Evolutionary conservation across 2,113 vertebrate species (phyloP).

Genomic region (Aplodontia rufa): DNA sequence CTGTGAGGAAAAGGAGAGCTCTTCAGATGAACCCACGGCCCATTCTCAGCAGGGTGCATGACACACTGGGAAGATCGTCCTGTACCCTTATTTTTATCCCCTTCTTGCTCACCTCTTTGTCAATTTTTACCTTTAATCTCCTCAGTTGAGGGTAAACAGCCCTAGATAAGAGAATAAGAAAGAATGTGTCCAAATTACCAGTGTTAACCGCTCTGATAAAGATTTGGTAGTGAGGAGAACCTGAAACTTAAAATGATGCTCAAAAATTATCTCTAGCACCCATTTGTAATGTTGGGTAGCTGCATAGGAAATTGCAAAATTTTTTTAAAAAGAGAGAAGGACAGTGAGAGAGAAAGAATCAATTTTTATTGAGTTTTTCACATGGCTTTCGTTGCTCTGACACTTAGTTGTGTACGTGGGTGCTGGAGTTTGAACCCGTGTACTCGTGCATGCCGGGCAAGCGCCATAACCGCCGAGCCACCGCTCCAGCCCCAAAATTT

Average conservation of each 20-base stretch:
- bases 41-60: not conserved
- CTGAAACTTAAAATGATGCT: not conserved
- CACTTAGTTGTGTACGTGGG: no score
- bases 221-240: not conserved
- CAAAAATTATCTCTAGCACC: not conserved
- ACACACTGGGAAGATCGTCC: not conserved
- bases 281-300: not conserved
- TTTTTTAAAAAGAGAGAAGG: no score
- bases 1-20: not conserved
- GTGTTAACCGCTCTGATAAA: not conserved
- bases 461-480: no score
- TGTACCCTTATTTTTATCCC: not conserved
- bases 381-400: no score
- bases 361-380: no score
- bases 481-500: no score
- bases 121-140: not conserved
- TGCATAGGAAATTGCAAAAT: not conserved
- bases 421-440: no score
- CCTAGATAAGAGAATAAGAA: not conserved
- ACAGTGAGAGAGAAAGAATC: no score
- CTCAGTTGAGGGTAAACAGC: not conserved
- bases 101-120: not conserved
- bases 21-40: not conserved
- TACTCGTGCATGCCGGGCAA: no score
- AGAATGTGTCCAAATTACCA: not conserved